Conservation (phyloP, 2,888 invertebrate genomes). For the Amitus sp. region DNA sequence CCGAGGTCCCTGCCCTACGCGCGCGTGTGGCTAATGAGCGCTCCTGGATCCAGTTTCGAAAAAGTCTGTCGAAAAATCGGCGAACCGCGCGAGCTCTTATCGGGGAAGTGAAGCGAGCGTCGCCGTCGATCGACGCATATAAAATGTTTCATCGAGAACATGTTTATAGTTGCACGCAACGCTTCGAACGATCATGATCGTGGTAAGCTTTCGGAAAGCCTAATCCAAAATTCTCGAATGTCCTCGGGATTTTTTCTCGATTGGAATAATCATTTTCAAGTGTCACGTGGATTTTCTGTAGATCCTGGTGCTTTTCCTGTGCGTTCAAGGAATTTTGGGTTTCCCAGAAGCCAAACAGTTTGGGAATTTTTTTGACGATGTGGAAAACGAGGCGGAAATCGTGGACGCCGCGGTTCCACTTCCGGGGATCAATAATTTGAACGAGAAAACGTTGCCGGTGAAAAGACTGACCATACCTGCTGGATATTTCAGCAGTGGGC, state of each 20-base stretch:
- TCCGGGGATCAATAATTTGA: constrained; percentile 49
- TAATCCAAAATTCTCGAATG: too few relatives aligned
- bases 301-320: constrained; percentile 44
- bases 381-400: constrained; percentile 42
- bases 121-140: constrained; percentile 50
- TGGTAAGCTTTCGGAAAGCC: too few relatives aligned
- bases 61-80: constrained; percentile 36
- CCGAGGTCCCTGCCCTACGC: constrained; percentile 2
- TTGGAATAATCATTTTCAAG: too few relatives aligned
- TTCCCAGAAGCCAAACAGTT: constrained; percentile 23
- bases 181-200: constrained; percentile 51
- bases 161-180: constrained; percentile 50
- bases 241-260: too few relatives aligned
- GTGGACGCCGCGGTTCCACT: constrained; percentile 38
- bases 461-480: constrained; percentile 40
- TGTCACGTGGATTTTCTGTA: constrained; percentile 30
- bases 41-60: constrained; percentile 40
- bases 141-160: constrained; percentile 51
- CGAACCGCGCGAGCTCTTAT: constrained; percentile 26
- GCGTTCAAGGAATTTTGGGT: constrained; percentile 33
- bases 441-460: constrained; percentile 50
- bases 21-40: constrained; percentile 11
- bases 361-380: constrained; percentile 32
- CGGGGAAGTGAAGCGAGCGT: constrained; percentile 51
- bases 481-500: constrained; percentile 19